Conservation (phyloP, 2,113 vertebrate genomes). For the Macquaria ambigua region DNA sequence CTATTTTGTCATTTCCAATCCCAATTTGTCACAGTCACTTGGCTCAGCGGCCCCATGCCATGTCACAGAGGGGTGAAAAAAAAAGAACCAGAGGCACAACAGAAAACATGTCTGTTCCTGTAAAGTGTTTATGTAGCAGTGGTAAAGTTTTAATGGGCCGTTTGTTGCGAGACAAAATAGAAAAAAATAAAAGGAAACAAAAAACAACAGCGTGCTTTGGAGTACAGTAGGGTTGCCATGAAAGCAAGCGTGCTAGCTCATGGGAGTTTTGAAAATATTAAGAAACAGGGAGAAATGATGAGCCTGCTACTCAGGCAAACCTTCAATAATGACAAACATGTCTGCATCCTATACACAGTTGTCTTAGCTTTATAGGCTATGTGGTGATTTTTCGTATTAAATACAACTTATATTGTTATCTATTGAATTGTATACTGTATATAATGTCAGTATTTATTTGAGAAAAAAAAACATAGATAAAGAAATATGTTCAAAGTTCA, state of each 20-base stretch:
- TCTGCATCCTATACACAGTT: neutral
- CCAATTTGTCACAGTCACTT: conserved; percentile 84
- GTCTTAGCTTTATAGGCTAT: neutral
- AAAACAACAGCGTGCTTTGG: conserved; percentile 23
- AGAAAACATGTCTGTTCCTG: conserved; percentile 59
- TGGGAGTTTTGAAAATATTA: conserved; percentile 18
- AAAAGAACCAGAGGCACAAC: conserved; percentile 32
- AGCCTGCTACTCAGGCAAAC: neutral
- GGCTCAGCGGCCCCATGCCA: conserved; percentile 62
- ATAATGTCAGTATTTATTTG: neutral
- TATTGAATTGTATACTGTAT: neutral
- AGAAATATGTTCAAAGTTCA: neutral
- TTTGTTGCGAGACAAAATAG: conserved; percentile 38
- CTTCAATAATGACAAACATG: neutral
- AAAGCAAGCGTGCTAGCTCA: conserved; percentile 7
- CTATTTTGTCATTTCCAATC: conserved; percentile 81
- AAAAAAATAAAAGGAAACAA: conserved; percentile 9
- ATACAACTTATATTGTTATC: no score
- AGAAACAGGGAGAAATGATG: conserved; percentile 23
- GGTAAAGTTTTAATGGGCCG: conserved; percentile 68
- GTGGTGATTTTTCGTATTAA: no score
- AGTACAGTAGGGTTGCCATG: conserved; percentile 32
- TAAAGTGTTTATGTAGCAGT: conserved; percentile 50
- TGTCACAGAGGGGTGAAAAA: conserved; percentile 61
- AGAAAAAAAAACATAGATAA: neutral